A percentile compares a stretch with the other conserved stretches of the same genome.
These are phyloP conservation scores for Conger conger DNA, from an alignment of 2,113 vertebrate species.

Conservation along the genomic window DNA sequence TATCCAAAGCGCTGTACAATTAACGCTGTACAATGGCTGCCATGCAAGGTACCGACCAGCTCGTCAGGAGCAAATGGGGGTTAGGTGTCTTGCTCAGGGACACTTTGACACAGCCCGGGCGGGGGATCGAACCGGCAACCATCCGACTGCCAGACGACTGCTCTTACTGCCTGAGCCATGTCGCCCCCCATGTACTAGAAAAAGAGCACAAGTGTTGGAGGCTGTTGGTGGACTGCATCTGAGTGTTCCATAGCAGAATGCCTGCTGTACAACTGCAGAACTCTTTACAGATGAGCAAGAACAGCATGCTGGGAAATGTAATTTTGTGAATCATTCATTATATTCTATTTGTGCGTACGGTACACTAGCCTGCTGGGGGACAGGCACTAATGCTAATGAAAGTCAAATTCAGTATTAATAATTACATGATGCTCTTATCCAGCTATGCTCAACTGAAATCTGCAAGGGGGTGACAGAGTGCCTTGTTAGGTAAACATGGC, in stretches of 20 bases:
- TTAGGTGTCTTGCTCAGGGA: no score
- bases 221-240: neutral
- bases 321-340: neutral
- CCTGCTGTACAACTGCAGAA: neutral
- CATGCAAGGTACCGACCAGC: no score
- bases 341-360: neutral
- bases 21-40: no score
- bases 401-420: slow-evolving; percentile 1
- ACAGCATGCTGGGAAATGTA: neutral
- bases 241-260: neutral
- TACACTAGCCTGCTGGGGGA: neutral
- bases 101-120: no score
- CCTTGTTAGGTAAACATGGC: neutral
- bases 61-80: no score
- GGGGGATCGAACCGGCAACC: no score
- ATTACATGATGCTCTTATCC: neutral
- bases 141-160: no score
- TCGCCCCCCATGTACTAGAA: no score
- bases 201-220: neutral
- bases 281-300: neutral
- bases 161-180: no score
- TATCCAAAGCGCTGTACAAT: no score
- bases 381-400: neutral
- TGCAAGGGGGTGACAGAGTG: neutral
- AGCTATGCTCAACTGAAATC: neutral